Base-by-base conservation (phyloP, 2,113 vertebrate species). In the Forbesichthys agassizii region DNA sequence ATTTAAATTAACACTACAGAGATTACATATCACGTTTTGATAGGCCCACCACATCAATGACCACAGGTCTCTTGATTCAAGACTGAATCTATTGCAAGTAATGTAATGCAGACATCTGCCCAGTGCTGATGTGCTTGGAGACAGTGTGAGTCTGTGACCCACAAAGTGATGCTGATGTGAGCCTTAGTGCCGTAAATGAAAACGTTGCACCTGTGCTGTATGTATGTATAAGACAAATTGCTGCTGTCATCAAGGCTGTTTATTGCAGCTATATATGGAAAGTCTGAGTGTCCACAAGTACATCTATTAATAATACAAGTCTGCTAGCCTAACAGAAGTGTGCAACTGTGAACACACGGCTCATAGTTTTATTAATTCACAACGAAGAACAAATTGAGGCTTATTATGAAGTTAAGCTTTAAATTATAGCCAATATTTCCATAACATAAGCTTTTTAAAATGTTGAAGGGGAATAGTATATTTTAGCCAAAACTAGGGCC, bases 1-100 rank as follows among this genome's bases (percentile, higher is more conserved):
- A 69, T 55, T 13, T 56, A 63, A 59, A 74, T 82, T 33, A 71
- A 61, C 71, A 87, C 73, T 79, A 79, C 65, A 78, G 64, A 48
- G 42, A 77, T 59, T 62, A 59, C 66, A 65, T 77, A 60, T 79
- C 46, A 52, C 3, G 13, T 11, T 58, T 12, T 58, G 61, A 7
- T 51, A 73, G 16, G 58, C 49, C 46, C 61, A 36, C 73, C 64
- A 62, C 64, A 68, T 74, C 64, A 80, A 33, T 55, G 46, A 81
- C 16, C 68, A 73, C 66, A 68, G 54, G n/a, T 14, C 69, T 61
- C 49, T 62, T 47, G n/a, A 62, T 9, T 46, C 13, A 62, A 13
- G 36, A 42, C 36, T 42, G 36, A 42, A 42, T 42, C 36, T 8
- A 42, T 42, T 5, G 7, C 36, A 42, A 5, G 7, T 42, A 42